These are phyloP conservation scores for Crenichthys baileyi DNA, from an alignment of 2,797 vertebrate genomes.

Conservation along the genomic window DNA sequence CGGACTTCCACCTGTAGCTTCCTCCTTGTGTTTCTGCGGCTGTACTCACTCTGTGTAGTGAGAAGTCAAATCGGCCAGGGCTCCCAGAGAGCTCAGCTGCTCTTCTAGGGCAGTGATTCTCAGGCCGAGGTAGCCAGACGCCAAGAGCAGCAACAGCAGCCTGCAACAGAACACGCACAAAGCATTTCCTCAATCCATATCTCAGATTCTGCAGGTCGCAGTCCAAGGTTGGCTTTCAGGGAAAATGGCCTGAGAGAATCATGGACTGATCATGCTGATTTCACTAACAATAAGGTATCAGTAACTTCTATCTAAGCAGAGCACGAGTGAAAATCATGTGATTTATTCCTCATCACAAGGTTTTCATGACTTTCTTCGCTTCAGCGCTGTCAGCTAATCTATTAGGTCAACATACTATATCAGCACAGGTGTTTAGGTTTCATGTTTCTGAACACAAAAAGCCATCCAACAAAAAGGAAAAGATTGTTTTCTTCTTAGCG, in stretches of 20 bases:
- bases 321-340: conserved; percentile 14
- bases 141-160: conserved; percentile 78
- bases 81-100: conserved; percentile 71
- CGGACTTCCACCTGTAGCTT: conserved; percentile 1
- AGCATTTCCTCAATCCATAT: background rate
- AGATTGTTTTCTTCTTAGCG: background rate
- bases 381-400: conserved; percentile 2
- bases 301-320: conserved; percentile 13
- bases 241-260: background rate
- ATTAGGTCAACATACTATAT: conserved; percentile 46
- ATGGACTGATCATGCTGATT: background rate
- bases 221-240: background rate
- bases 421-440: background rate
- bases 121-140: conserved; percentile 83
- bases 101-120: conserved; percentile 83
- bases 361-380: conserved; percentile 12
- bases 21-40: conserved; percentile 1
- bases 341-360: background rate
- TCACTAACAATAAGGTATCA: conserved; percentile 21
- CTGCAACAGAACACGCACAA: conserved; percentile 59
- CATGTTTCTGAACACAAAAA: background rate
- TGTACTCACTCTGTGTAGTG: conserved; percentile 66
- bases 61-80: conserved; percentile 56
- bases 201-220: background rate
- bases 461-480: background rate